phyloP scores from a whole-genome alignment of 2,113 vertebrate species.

The Plestiodon gilberti region DNA sequence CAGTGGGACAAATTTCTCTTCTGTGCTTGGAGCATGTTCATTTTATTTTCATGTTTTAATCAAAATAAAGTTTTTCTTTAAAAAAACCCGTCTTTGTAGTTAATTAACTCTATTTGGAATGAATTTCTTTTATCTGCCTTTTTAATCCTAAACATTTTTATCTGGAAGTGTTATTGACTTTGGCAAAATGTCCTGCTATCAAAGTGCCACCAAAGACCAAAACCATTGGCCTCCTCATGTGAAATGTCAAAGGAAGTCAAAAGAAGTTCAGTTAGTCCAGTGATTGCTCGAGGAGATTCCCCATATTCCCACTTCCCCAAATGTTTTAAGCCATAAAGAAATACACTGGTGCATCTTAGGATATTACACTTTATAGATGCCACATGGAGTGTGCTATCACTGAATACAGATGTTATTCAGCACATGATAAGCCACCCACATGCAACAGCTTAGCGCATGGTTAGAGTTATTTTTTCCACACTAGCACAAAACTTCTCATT shows the following conservation, averaged over 20 bases:
- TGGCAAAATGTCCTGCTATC: neutral
- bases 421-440: neutral
- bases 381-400: neutral
- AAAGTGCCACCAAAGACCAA: neutral
- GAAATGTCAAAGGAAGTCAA: neutral
- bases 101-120: constrained; percentile 48
- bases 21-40: neutral
- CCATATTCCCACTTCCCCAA: neutral
- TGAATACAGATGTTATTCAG: neutral
- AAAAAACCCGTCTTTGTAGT: neutral
- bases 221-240: neutral
- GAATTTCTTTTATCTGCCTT: neutral
- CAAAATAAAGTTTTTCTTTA: neutral
- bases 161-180: neutral
- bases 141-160: neutral
- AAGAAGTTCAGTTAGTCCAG: neutral
- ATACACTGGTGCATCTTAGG: neutral
- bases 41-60: constrained; percentile 31
- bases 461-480: neutral
- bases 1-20: constrained; percentile 13
- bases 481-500: neutral
- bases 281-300: neutral
- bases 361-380: neutral
- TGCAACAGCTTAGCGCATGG: neutral
- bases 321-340: neutral